These are phyloP conservation scores for Hiodon tergisus DNA, from an alignment of 2,113 vertebrate species.

Conservation along the genomic window DNA sequence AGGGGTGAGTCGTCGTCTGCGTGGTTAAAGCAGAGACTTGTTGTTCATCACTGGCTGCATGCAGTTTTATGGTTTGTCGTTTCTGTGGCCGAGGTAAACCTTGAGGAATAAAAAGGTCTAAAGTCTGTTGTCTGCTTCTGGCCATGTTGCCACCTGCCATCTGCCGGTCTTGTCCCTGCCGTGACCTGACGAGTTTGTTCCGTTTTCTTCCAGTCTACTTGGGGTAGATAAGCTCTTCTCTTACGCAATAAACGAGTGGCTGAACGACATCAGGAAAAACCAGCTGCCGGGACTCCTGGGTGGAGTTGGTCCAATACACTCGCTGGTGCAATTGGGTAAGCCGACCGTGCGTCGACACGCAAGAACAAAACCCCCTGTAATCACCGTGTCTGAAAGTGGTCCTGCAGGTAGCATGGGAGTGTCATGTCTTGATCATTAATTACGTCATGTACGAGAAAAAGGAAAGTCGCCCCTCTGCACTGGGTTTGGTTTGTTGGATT, in stretches of 20 bases:
- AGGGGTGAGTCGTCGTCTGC: conserved; percentile 68
- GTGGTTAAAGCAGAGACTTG: too few species aligned
- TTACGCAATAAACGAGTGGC: conserved; percentile 91
- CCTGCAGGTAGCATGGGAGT: too few species aligned
- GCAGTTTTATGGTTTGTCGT: too few species aligned
- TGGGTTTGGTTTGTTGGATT: too few species aligned
- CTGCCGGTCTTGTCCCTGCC: too few species aligned
- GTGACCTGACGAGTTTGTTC: not conserved
- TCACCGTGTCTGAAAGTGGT: not conserved
- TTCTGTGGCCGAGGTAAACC: too few species aligned
- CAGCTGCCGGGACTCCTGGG: conserved; percentile 91
- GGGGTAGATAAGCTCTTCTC: conserved; percentile 93
- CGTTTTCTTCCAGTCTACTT: conserved; percentile 70
- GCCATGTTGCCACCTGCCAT: too few species aligned
- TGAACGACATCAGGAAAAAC: conserved; percentile 94
- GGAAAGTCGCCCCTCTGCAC: too few species aligned
- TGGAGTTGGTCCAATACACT: conserved; percentile 95
- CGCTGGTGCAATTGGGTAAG: conserved; percentile 89
- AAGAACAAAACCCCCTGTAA: not conserved
- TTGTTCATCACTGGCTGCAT: not conserved
- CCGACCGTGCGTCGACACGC: not conserved
- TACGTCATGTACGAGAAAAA: too few species aligned
- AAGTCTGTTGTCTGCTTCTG: too few species aligned
- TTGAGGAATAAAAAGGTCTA: too few species aligned
- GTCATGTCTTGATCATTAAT: not conserved